These are phyloP conservation scores for Tholera decimalis DNA, from an alignment of 2,888 invertebrate genomes.

Conservation along the genomic window DNA sequence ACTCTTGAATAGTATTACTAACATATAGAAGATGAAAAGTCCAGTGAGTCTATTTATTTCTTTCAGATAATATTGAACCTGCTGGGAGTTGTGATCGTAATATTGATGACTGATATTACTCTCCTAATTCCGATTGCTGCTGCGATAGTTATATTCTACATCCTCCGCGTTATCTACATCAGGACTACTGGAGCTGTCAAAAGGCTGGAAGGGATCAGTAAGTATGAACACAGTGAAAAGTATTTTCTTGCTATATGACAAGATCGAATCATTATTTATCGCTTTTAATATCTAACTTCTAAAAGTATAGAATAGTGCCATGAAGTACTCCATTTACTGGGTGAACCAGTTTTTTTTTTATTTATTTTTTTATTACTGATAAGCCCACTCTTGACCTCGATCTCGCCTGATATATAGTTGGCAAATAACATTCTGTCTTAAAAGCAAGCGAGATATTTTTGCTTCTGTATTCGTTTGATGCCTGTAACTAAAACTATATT, in stretches of 20 bases:
- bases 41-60: too few relatives aligned
- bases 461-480: too few relatives aligned
- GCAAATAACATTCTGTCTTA: neutral
- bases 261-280: too few relatives aligned
- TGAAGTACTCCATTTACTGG: neutral
- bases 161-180: slow-evolving; percentile 93
- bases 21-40: neutral
- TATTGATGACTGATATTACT: slow-evolving; percentile 92
- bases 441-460: neutral
- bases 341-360: too few relatives aligned
- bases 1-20: neutral
- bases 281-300: neutral
- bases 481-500: too few relatives aligned
- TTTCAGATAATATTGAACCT: slow-evolving; percentile 94
- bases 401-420: neutral
- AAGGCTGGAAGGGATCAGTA: slow-evolving; percentile 93
- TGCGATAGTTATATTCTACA: slow-evolving; percentile 92
- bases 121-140: slow-evolving; percentile 89
- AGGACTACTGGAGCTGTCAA: slow-evolving; percentile 94
- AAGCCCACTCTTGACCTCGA: too few relatives aligned
- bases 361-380: too few relatives aligned
- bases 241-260: neutral
- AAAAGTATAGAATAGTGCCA: neutral
- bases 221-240: slow-evolving; percentile 68
- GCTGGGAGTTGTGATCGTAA: slow-evolving; percentile 94